Conservation (phyloP, 2,797 vertebrate genomes). For the Euphonia xanthogaster region DNA sequence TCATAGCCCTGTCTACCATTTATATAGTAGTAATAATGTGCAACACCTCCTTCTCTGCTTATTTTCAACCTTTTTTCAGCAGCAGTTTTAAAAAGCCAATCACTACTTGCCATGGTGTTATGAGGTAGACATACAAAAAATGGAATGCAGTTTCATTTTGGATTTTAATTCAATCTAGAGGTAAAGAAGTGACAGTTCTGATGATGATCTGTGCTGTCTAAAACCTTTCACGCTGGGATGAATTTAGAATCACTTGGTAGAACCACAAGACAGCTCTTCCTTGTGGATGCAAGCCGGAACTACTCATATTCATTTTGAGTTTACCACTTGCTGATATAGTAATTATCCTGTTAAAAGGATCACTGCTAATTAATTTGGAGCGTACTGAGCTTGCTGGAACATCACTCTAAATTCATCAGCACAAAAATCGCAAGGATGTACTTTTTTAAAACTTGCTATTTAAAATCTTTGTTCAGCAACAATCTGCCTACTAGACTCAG, state of each 20-base stretch:
- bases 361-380: constrained; percentile 51
- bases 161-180: constrained; percentile 8
- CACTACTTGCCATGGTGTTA: neutral
- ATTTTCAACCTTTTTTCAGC: neutral
- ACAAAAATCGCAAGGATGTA: neutral
- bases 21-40: neutral
- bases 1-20: neutral
- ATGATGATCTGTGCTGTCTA: neutral
- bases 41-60: neutral
- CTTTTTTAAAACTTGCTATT: neutral
- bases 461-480: constrained; percentile 21
- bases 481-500: neutral
- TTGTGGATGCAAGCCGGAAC: neutral
- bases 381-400: neutral
- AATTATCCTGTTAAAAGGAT: constrained; percentile 40
- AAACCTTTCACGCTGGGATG: neutral
- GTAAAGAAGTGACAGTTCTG: neutral
- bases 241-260: neutral
- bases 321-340: constrained; percentile 29
- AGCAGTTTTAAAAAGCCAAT: neutral
- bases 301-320: neutral
- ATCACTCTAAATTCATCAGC: constrained; percentile 40
- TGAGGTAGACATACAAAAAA: neutral
- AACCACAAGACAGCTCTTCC: neutral
- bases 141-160: neutral